Evolutionary conservation across 2,888 invertebrate species (phyloP).

Genomic region (Lepidocyrtoides sp.): DNA sequence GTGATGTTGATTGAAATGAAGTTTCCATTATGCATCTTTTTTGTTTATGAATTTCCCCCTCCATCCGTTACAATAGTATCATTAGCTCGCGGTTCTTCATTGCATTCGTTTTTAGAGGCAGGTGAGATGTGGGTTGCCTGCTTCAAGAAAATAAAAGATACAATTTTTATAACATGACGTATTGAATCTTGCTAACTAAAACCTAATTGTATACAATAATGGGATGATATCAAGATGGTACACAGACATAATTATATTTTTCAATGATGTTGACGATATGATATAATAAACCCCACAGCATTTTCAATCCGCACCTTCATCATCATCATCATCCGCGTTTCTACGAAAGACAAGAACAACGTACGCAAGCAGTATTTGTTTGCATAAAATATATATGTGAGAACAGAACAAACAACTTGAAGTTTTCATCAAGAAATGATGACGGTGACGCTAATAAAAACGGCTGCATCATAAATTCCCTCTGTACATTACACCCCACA

Average conservation of each 20-base stretch:
- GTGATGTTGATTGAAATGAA: neutral
- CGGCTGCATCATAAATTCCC: constrained; percentile 40
- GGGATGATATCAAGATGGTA: neutral
- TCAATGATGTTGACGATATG: constrained; percentile 14
- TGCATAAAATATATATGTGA: too few species aligned
- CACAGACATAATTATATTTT: neutral
- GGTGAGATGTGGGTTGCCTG: neutral
- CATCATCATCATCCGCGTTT: neutral
- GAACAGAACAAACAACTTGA: too few species aligned
- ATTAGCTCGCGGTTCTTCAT: neutral
- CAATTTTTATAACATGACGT: neutral
- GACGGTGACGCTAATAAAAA: constrained; percentile 18
- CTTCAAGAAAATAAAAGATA: neutral
- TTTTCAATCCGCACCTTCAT: constrained; percentile 18
- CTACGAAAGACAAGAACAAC: neutral
- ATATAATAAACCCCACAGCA: constrained; percentile 36
- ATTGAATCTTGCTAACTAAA: neutral
- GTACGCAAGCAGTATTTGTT: too few species aligned
- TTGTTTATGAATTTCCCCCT: neutral
- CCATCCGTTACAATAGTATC: neutral
- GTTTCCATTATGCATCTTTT: neutral
- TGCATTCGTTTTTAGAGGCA: neutral
- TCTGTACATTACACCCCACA: neutral
- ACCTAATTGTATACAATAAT: neutral
- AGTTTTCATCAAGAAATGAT: constrained; percentile 28